phyloP scores from a whole-genome alignment of 2,888 invertebrate genomes.

The Phyto melanocephala region DNA sequence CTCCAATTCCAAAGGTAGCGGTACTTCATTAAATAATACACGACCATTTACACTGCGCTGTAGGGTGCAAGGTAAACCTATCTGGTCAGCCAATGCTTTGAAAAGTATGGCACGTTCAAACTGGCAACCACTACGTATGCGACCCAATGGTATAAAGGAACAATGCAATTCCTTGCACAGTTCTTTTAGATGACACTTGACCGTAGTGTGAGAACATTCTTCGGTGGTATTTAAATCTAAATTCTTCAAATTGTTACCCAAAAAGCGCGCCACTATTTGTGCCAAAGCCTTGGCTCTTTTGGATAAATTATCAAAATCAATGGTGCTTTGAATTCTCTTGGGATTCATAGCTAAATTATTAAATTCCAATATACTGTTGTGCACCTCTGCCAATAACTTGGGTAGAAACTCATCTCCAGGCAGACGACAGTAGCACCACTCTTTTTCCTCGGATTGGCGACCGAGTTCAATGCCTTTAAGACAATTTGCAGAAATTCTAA shows the following conservation, averaged over 20 bases:
- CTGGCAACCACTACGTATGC: constrained; percentile 81
- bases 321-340: constrained; percentile 66
- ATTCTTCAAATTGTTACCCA: constrained; percentile 68
- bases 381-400: constrained; percentile 67
- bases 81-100: constrained; percentile 83
- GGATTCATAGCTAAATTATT: constrained; percentile 70
- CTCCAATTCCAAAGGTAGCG: constrained; percentile 79
- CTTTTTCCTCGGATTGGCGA: neutral
- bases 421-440: constrained; percentile 73
- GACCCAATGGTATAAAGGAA: constrained; percentile 82
- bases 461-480: constrained; percentile 8
- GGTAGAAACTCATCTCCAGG: constrained; percentile 71
- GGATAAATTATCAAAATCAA: constrained; percentile 74
- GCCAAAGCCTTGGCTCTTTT: constrained; percentile 78
- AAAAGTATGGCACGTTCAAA: constrained; percentile 84
- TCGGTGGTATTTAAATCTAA: constrained; percentile 77
- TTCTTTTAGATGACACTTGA: constrained; percentile 80
- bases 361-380: constrained; percentile 68
- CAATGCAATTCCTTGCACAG: constrained; percentile 78
- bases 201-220: constrained; percentile 78
- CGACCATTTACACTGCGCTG: constrained; percentile 80
- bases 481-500: constrained; percentile 66
- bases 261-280: constrained; percentile 78
- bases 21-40: constrained; percentile 83
- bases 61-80: constrained; percentile 82